A percentile compares a stretch with the other conserved stretches of the same genome.
These are phyloP conservation scores for Caenorhabditis sp. DNA, from an alignment of 2,888 invertebrate genomes.

Conservation along the genomic window DNA sequence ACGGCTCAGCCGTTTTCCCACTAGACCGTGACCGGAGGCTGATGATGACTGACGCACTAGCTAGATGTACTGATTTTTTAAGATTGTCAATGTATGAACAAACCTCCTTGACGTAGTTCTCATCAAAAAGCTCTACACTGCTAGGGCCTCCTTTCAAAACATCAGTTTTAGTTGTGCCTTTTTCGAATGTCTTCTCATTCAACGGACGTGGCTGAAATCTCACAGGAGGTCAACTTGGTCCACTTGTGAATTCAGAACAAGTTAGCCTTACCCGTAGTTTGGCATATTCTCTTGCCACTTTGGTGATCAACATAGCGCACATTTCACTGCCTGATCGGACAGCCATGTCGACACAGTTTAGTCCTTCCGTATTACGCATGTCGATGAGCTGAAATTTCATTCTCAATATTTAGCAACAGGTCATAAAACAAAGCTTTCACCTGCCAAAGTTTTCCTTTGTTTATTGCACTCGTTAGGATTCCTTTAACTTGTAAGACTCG, in stretches of 20 bases:
- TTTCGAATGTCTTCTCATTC: too few relatives aligned
- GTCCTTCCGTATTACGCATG: constrained; percentile 64
- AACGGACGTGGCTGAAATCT: background rate
- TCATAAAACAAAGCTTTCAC: constrained; percentile 40
- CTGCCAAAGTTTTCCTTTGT: constrained; percentile 68
- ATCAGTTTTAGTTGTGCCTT: background rate
- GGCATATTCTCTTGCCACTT: constrained; percentile 58
- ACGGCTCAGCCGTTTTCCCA: constrained; percentile 23
- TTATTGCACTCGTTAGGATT: constrained; percentile 66
- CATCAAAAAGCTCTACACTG: constrained; percentile 38
- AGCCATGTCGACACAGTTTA: constrained; percentile 69
- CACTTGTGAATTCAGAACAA: too few relatives aligned
- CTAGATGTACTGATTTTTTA: constrained; percentile 9
- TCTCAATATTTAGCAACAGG: too few relatives aligned
- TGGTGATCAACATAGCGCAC: constrained; percentile 64
- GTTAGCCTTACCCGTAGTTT: constrained; percentile 33
- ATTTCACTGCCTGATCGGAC: constrained; percentile 57
- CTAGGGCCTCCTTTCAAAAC: background rate
- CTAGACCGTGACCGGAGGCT: constrained; percentile 9
- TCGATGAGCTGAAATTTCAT: constrained; percentile 57
- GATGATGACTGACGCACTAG: constrained; percentile 36
- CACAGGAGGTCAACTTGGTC: background rate
- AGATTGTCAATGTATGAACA: background rate
- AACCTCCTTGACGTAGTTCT: constrained; percentile 43
- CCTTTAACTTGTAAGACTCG: constrained; percentile 67